Conservation (phyloP, 2,113 vertebrate genomes). For the Esox niger region DNA sequence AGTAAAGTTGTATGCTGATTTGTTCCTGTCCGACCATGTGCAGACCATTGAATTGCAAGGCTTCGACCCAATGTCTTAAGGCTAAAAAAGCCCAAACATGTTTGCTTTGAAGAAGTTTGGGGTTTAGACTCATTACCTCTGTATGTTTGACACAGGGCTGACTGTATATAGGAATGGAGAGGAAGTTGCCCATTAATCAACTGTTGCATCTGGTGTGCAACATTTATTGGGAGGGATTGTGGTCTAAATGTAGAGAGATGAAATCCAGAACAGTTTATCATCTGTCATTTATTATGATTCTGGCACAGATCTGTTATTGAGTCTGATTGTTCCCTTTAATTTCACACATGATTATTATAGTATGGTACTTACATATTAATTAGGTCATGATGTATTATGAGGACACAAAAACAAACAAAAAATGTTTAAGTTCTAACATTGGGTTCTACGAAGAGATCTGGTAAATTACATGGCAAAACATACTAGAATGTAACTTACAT, state of each 20-base stretch:
- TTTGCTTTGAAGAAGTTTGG: constrained; percentile 46
- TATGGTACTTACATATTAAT: constrained; percentile 61
- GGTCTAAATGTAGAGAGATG: constrained; percentile 30
- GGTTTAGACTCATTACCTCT: constrained; percentile 59
- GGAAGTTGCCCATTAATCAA: constrained; percentile 64
- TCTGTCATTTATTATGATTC: constrained; percentile 25
- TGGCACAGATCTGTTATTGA: constrained; percentile 32
- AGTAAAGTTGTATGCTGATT: constrained; percentile 38
- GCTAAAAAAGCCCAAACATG: constrained; percentile 13
- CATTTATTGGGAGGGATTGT: constrained; percentile 39
- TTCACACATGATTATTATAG: constrained; percentile 11
- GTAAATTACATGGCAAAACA: not conserved
- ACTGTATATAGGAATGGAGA: constrained; percentile 25
- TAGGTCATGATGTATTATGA: constrained; percentile 13
- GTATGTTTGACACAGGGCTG: no score
- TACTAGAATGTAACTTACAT: not conserved
- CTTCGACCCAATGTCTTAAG: constrained; percentile 23
- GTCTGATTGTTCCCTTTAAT: constrained; percentile 15
- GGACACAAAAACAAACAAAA: not conserved
- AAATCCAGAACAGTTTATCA: constrained; percentile 47
- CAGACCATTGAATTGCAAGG: constrained; percentile 20
- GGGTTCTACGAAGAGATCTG: constrained; percentile 1
- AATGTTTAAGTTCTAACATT: constrained; percentile 7
- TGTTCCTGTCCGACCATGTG: constrained; percentile 14
- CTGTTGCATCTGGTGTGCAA: constrained; percentile 40